These are phyloP conservation scores for Nomada flava DNA, from an alignment of 2,888 invertebrate genomes.

Conservation along the genomic window DNA sequence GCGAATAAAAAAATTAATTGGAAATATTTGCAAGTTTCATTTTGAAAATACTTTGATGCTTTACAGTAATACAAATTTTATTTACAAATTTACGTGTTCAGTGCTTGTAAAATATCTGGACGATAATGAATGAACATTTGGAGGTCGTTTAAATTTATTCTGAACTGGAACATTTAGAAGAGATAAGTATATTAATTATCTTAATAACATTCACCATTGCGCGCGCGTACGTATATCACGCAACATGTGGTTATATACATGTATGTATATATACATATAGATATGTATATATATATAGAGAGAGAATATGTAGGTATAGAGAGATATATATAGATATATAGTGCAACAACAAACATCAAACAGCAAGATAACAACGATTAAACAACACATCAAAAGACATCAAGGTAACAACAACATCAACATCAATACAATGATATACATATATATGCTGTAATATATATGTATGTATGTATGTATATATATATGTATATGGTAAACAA, in stretches of 20 bases:
- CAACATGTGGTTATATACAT: constrained; percentile 70
- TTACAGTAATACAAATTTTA: too few relatives aligned
- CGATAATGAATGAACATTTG: too few relatives aligned
- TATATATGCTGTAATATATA: constrained; percentile 58
- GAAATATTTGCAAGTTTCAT: too few relatives aligned
- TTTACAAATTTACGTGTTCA: too few relatives aligned
- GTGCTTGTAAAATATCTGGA: too few relatives aligned
- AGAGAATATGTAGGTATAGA: constrained; percentile 51
- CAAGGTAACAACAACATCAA: constrained; percentile 83
- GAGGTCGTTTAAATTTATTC: too few relatives aligned
- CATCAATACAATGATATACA: constrained; percentile 80
- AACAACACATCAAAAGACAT: constrained; percentile 84
- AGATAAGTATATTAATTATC: too few relatives aligned
- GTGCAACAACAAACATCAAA: constrained; percentile 84
- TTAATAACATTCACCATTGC: not conserved
- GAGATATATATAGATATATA: constrained; percentile 71
- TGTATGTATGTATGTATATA: constrained; percentile 62
- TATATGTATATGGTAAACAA: constrained; percentile 77
- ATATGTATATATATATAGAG: constrained; percentile 55
- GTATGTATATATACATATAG: constrained; percentile 62
- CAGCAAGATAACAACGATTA: constrained; percentile 83
- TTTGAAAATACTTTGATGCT: too few relatives aligned
- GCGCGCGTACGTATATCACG: constrained; percentile 62
- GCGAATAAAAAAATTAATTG: too few relatives aligned
- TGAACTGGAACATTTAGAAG: too few relatives aligned